These are phyloP conservation scores for Cottus gobio DNA, from an alignment of 2,113 vertebrate species.

Conservation along the genomic window DNA sequence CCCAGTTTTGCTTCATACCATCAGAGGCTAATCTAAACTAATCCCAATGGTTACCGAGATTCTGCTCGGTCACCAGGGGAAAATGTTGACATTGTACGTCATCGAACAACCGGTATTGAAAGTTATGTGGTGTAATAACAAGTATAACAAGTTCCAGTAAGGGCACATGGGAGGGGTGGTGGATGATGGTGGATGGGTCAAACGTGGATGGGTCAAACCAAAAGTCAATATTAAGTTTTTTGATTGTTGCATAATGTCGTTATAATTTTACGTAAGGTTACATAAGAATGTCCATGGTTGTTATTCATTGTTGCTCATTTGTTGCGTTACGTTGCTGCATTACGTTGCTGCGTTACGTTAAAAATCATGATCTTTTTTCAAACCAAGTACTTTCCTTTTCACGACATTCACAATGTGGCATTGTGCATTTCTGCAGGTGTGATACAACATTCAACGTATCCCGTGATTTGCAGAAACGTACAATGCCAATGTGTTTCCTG, in stretches of 20 bases:
- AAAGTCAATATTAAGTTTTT: not conserved
- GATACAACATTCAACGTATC: not conserved
- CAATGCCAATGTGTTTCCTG: not conserved
- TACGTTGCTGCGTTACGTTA: not conserved
- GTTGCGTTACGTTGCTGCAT: not conserved
- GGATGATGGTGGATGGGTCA: too few relatives aligned
- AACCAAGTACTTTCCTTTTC: too few relatives aligned
- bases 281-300: not conserved
- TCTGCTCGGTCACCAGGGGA: not conserved
- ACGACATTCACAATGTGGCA: too few relatives aligned
- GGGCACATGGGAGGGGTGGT: too few relatives aligned
- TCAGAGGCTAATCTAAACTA: not conserved
- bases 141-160: too few relatives aligned
- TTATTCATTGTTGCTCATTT: not conserved
- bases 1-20: not conserved
- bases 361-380: too few relatives aligned
- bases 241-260: too few relatives aligned
- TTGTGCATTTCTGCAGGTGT: not conserved
- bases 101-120: too few relatives aligned
- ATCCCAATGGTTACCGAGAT: not conserved
- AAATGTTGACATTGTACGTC: not conserved
- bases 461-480: not conserved
- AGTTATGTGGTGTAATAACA: too few relatives aligned
- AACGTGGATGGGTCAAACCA: not conserved
- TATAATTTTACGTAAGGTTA: not conserved